Percentiles rank a stretch among this genome's conserved stretches.
Conservation (phyloP, 2,113 vertebrate genomes). For the Paedocypris sp. region DNA sequence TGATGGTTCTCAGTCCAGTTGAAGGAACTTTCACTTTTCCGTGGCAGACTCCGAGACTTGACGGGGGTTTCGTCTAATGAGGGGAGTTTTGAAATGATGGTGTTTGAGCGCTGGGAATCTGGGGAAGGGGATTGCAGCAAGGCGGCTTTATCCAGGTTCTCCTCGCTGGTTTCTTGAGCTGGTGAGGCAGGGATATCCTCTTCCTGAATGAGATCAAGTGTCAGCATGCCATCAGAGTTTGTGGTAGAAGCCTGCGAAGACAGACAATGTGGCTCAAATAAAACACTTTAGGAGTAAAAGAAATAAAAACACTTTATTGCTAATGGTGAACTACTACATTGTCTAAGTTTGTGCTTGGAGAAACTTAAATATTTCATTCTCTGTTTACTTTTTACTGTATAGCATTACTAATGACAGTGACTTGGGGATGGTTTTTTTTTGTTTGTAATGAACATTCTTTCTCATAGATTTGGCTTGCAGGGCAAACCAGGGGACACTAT, state of each 20-base stretch:
- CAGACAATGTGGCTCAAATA: neutral
- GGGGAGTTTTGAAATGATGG: slow-evolving; percentile 35
- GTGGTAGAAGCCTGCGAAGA: slow-evolving; percentile 75
- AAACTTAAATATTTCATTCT: too few species aligned
- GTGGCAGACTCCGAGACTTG: slow-evolving; percentile 58
- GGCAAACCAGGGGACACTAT: too few species aligned
- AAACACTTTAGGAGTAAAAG: neutral
- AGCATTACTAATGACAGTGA: too few species aligned
- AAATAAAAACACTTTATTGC: neutral
- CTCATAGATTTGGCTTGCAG: too few species aligned
- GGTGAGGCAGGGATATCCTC: slow-evolving; percentile 61
- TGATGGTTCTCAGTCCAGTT: slow-evolving; percentile 52
- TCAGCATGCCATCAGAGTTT: slow-evolving; percentile 83
- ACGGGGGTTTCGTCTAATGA: slow-evolving; percentile 32
- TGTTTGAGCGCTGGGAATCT: slow-evolving; percentile 53
- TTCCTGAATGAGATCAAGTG: slow-evolving; percentile 91
- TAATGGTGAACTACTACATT: too few species aligned
- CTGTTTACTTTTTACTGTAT: too few species aligned
- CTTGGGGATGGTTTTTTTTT: too few species aligned
- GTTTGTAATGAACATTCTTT: too few species aligned
- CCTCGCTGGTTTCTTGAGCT: slow-evolving; percentile 49
- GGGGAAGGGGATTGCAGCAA: slow-evolving; percentile 41
- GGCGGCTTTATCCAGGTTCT: slow-evolving; percentile 56
- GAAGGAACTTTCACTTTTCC: slow-evolving; percentile 44
- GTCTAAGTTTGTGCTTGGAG: too few species aligned